Evolutionary conservation across 2,797 vertebrate species (phyloP).

Genomic region (Chiroxiphia lanceolata): DNA sequence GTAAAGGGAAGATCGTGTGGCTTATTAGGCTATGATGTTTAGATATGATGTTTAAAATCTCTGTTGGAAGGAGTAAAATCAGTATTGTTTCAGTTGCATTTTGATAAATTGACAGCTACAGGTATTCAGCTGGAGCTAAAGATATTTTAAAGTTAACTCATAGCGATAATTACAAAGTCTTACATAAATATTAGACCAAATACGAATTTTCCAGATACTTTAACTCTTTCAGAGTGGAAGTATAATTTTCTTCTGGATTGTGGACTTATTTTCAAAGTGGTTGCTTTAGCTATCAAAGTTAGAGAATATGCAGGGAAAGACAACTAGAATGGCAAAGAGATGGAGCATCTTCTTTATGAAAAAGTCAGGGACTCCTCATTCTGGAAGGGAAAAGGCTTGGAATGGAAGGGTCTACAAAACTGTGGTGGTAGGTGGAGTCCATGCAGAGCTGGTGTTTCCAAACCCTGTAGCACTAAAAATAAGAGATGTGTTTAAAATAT

Average conservation of each 20-base stretch:
- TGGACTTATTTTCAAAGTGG: neutral
- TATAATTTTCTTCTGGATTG: neutral
- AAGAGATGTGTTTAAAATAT: neutral
- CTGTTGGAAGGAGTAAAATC: neutral
- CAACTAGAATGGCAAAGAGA: neutral
- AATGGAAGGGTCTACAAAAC: neutral
- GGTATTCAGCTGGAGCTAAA: neutral
- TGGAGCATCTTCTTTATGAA: neutral
- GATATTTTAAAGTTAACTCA: neutral
- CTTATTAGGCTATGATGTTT: neutral
- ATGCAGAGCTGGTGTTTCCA: neutral
- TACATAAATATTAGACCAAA: neutral
- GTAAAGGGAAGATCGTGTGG: neutral
- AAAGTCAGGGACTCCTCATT: neutral
- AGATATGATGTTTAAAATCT: neutral
- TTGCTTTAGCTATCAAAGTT: neutral
- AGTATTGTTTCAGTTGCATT: neutral
- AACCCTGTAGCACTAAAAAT: neutral
- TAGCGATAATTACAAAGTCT: neutral
- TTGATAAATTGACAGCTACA: neutral
- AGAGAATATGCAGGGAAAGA: neutral
- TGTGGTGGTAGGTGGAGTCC: neutral
- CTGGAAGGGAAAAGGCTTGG: neutral
- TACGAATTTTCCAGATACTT: neutral
- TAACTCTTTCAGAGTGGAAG: neutral